Conservation (phyloP, 2,113 vertebrate species). For the Mustelus asterias region DNA sequence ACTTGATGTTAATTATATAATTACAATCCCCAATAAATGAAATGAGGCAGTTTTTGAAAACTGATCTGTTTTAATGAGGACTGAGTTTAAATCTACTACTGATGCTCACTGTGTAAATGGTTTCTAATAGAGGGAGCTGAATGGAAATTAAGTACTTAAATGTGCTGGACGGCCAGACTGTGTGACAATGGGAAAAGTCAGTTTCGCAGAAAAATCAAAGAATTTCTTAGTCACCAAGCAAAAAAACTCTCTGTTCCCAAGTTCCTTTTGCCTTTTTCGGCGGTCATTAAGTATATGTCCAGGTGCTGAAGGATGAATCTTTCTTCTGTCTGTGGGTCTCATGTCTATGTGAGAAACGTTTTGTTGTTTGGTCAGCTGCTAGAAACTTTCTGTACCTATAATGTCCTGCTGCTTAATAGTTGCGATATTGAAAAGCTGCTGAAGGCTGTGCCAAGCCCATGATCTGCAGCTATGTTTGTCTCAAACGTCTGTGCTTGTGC, state of each 20-base stretch:
- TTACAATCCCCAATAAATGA: background rate
- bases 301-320: background rate
- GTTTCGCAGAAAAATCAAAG: background rate
- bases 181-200: background rate
- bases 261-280: background rate
- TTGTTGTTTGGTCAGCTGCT: background rate
- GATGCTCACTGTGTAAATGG: background rate
- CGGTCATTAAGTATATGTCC: background rate
- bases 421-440: conserved; percentile 41
- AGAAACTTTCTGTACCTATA: background rate
- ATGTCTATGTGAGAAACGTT: background rate
- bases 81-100: background rate
- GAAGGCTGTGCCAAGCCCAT: conserved; percentile 40
- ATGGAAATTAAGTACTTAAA: background rate
- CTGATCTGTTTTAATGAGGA: background rate
- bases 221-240: background rate
- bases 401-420: conserved; percentile 39
- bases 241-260: background rate
- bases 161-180: background rate
- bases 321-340: background rate
- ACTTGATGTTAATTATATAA: background rate
- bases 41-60: background rate
- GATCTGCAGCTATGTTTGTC: conserved; percentile 41
- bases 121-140: background rate
- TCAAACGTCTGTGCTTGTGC: background rate